Base-by-base conservation (phyloP, 2,113 vertebrate species). In the Vombatus ursinus region DNA sequence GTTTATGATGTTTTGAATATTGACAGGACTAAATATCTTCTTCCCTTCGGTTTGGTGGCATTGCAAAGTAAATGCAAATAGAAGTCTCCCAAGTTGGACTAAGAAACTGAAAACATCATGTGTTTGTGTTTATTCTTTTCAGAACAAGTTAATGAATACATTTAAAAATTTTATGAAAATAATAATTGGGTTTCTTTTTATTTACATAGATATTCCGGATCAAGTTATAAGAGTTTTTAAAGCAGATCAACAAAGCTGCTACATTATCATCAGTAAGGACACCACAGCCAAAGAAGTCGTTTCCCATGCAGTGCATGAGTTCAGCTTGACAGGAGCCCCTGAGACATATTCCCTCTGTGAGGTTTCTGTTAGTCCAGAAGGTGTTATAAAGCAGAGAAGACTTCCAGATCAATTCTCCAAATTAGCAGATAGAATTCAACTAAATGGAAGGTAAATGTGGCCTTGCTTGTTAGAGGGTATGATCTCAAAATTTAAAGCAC, bases 191-290 rank as follows among this genome's bases (percentile, higher is more conserved):
- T 8, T 1, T 94, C n/a, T 96, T 97, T 6, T 0, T 54, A 49
- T 98, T 94, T 96, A 95, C 44, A 93, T 92, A 99, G 99, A 99
- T 98, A 99, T 99, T 97, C 99, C 99, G 2, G 99, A 99, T 98
- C 99, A 99, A 98, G 99, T 99, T 94, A 99, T 99, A 52, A 98
- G 99, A 94, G 99, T 99, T 96, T 99, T 99, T 98, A 99, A 99
- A 98, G 99, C 99, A 0, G 99, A 99, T 98, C 99, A 99, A 97
- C 99, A 99, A 98, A 99, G 99, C 93, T 99, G 99, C 98, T 99
- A 99, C 98, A 99, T 99, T 97, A 99, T 99, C 98, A 99, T 99
- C 98, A 99, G 99, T 98, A 99, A 99, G 97, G 99, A 99, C 98
- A 99, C 99, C 3, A 99, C 99, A 11, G 99, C 99, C n/a, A 99